These are phyloP conservation scores for Neopelma chrysocephalum DNA, from an alignment of 2,797 vertebrate species.

Conservation along the genomic window DNA sequence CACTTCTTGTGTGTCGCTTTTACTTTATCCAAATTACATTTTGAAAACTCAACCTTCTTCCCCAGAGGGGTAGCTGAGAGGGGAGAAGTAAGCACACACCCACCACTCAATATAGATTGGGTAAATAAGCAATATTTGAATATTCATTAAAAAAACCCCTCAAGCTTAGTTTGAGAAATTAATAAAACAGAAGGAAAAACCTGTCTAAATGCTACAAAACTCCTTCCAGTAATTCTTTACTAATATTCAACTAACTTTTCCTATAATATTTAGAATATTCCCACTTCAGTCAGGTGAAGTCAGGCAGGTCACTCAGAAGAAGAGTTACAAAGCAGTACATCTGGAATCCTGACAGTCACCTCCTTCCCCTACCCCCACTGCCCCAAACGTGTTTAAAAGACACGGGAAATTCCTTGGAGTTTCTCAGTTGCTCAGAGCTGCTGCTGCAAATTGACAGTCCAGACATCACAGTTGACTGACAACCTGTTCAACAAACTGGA, in stretches of 20 bases:
- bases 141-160: background rate
- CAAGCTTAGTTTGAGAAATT: background rate
- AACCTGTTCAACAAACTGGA: background rate
- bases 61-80: background rate
- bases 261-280: background rate
- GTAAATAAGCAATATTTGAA: background rate
- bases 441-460: background rate
- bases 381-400: background rate
- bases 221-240: background rate
- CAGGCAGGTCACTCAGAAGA: background rate
- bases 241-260: background rate
- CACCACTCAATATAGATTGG: background rate
- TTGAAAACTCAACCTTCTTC: background rate
- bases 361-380: no score
- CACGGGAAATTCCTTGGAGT: background rate
- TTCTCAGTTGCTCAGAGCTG: background rate
- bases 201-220: background rate
- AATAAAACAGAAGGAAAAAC: background rate
- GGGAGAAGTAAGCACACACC: background rate
- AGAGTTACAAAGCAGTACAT: background rate
- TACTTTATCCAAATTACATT: background rate
- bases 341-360: background rate
- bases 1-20: background rate
- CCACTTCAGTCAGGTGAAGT: background rate
- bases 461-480: fast-evolving